These are phyloP conservation scores for Hydriomena furcata DNA, from an alignment of 2,888 invertebrate species.

Conservation along the genomic window DNA sequence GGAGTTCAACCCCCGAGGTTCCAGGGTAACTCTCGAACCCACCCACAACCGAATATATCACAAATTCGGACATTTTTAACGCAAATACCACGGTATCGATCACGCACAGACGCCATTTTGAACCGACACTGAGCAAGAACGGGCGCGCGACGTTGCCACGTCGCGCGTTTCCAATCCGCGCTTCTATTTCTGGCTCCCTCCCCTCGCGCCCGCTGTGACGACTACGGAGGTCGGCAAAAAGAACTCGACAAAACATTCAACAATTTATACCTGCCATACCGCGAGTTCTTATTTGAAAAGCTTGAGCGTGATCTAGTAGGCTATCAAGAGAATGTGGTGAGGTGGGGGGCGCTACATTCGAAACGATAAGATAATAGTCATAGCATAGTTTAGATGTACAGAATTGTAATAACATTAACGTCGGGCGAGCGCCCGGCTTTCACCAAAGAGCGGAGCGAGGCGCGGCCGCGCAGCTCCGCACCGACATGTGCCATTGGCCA, in stretches of 20 bases:
- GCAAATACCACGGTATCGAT: constrained; percentile 80
- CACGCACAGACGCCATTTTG: constrained; percentile 83
- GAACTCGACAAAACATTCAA: constrained; percentile 72
- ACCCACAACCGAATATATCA: constrained; percentile 78
- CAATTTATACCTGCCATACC: constrained; percentile 56
- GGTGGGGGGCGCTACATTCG: constrained; percentile 49
- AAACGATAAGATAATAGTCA: constrained; percentile 64
- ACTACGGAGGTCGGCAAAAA: constrained; percentile 69
- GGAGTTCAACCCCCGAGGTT: constrained; percentile 66
- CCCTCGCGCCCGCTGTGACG: constrained; percentile 59
- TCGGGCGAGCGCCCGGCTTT: constrained; percentile 72
- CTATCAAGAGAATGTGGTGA: constrained; percentile 38
- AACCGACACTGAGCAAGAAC: constrained; percentile 75
- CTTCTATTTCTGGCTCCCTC: constrained; percentile 78
- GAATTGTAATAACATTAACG: constrained; percentile 46
- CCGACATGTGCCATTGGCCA: constrained; percentile 86
- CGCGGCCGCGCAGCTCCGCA: constrained; percentile 78
- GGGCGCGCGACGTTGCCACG: constrained; percentile 80
- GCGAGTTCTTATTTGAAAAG: constrained; percentile 58
- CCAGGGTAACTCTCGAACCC: constrained; percentile 74
- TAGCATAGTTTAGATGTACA: constrained; percentile 51
- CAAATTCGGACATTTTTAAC: constrained; percentile 76
- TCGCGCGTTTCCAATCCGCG: constrained; percentile 72
- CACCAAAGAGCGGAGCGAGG: constrained; percentile 64
- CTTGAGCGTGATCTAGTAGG: constrained; percentile 63